phyloP scores from a whole-genome alignment of 1,140 invertebrate species.

The Apis laboriosa region DNA sequence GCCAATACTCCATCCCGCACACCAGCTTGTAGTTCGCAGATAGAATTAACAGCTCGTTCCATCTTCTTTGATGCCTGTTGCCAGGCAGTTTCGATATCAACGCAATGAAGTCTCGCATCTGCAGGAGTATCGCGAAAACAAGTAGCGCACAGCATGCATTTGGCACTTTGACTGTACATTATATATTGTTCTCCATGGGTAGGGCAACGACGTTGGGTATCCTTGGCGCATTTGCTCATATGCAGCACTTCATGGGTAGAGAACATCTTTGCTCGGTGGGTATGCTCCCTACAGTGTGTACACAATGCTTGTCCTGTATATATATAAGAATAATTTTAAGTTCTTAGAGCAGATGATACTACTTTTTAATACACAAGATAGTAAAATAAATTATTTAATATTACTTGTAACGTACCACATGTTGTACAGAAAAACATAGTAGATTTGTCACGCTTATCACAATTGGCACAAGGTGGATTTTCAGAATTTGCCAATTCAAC shows the following conservation, averaged over 20 bases:
- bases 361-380: background rate
- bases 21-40: slow-evolving; percentile 84
- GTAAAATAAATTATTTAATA: background rate
- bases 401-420: slow-evolving; percentile 81
- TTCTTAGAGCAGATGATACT: too few relatives aligned
- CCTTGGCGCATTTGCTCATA: slow-evolving; percentile 86
- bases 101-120: slow-evolving; percentile 85
- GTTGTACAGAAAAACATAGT: slow-evolving; percentile 88
- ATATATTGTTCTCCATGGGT: slow-evolving; percentile 87
- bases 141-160: slow-evolving; percentile 86
- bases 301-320: slow-evolving; percentile 86
- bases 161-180: slow-evolving; percentile 86
- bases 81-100: slow-evolving; percentile 88
- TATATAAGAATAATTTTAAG: background rate
- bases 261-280: slow-evolving; percentile 88
- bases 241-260: slow-evolving; percentile 87
- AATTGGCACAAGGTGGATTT: slow-evolving; percentile 87
- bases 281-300: slow-evolving; percentile 86
- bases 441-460: slow-evolving; percentile 85
- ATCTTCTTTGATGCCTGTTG: slow-evolving; percentile 85
- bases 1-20: slow-evolving; percentile 85
- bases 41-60: slow-evolving; percentile 82
- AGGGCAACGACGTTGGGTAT: slow-evolving; percentile 85
- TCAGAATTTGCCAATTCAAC: slow-evolving; percentile 85
- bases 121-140: slow-evolving; percentile 86